A percentile compares a stretch with the other conserved stretches of the same genome.
These are phyloP conservation scores for Catamblyrhynchus diadema DNA, from an alignment of 2,797 vertebrate species.

Conservation along the genomic window DNA sequence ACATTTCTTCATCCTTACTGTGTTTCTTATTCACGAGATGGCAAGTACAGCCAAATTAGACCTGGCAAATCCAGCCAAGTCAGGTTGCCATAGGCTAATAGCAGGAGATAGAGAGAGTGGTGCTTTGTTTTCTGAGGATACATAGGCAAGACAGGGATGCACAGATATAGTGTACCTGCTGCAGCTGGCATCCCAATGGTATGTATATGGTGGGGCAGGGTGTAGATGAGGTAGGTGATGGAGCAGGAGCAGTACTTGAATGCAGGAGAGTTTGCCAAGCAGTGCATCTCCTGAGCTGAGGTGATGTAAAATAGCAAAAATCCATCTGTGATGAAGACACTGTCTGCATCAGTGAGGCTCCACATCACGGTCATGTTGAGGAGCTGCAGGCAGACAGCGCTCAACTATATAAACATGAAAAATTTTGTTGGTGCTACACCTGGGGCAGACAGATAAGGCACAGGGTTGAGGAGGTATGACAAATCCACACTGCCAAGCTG, in stretches of 20 bases:
- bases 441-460: not conserved
- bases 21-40: not conserved
- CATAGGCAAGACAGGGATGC: not conserved
- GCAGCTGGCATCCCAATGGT: not conserved
- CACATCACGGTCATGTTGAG: fast-evolving
- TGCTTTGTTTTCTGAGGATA: not conserved
- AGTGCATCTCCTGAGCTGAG: not conserved
- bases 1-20: not conserved
- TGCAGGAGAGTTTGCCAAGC: not conserved
- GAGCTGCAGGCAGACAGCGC: not conserved
- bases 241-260: not conserved
- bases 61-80: not conserved
- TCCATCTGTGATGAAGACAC: fast-evolving
- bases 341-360: not conserved
- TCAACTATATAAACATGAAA: not conserved
- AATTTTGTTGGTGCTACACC: not conserved
- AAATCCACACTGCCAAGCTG: not conserved
- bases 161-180: not conserved
- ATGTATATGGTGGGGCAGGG: not conserved
- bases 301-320: not conserved
- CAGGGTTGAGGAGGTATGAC: not conserved
- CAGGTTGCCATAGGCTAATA: not conserved
- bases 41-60: not conserved
- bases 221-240: not conserved
- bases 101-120: not conserved